Conservation (phyloP, 2,888 invertebrate genomes). For the Diachrysia chrysitis region DNA sequence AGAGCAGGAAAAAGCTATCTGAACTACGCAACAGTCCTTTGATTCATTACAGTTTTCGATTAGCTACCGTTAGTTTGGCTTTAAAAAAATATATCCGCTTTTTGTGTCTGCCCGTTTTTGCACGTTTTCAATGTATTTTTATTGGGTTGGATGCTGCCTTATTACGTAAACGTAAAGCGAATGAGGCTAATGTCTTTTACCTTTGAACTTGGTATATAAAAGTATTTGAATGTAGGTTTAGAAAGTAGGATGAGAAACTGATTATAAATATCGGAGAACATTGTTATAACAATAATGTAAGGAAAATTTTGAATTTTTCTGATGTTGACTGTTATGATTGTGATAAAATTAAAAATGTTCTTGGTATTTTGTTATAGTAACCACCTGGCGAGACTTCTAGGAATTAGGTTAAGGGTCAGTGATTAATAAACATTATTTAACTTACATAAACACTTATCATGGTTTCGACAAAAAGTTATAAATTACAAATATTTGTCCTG, state of each 20-base stretch:
- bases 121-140: conserved; percentile 26
- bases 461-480: no score
- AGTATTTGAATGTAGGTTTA: neutral
- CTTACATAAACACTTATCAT: no score
- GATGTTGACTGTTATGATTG: neutral
- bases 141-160: conserved; percentile 9
- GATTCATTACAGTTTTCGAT: conserved; percentile 88
- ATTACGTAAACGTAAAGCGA: conserved; percentile 11
- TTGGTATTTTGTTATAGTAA: neutral
- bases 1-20: conserved; percentile 73
- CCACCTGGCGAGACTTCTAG: neutral
- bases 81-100: conserved; percentile 60
- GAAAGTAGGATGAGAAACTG: neutral
- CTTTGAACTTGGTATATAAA: neutral
- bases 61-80: conserved; percentile 74
- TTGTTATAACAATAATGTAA: neutral
- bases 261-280: neutral
- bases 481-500: no score
- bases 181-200: neutral
- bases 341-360: neutral
- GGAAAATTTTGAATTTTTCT: conserved; percentile 1
- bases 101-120: conserved; percentile 55
- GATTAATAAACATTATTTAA: no score
- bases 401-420: neutral
- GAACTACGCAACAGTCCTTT: conserved; percentile 83